Evolutionary conservation across 2,797 vertebrate genomes (phyloP).

Genomic region (Malurus leucopterus): DNA sequence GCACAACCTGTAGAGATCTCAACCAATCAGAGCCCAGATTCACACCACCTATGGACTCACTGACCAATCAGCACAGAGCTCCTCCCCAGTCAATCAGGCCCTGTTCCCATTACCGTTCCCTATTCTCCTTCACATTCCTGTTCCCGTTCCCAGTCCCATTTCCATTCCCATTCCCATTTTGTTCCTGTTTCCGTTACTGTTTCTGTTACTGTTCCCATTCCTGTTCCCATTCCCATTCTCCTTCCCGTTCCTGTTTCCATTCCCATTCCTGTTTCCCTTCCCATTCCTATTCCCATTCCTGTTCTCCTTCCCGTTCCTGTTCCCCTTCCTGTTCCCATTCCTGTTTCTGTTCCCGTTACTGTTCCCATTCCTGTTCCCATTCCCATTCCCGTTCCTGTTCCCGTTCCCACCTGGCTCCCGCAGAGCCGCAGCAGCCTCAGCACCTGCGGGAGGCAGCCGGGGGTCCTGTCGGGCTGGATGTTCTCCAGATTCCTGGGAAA

Average conservation of each 20-base stretch:
- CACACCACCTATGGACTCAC: accelerated
- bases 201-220: too few relatives aligned
- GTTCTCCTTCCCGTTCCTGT: accelerated
- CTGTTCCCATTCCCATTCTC: too few relatives aligned
- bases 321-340: neutral
- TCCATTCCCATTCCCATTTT: neutral
- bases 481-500: conserved; percentile 86
- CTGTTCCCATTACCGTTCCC: accelerated
- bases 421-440: conserved; percentile 81
- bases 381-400: too few relatives aligned
- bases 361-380: too few relatives aligned
- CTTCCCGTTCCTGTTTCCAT: too few relatives aligned
- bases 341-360: too few relatives aligned
- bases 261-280: too few relatives aligned
- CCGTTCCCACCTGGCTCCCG: conserved; percentile 73
- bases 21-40: neutral
- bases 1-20: neutral
- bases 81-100: neutral
- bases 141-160: neutral
- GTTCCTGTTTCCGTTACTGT: too few relatives aligned
- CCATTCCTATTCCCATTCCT: too few relatives aligned
- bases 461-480: conserved; percentile 82
- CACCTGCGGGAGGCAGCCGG: conserved; percentile 82
- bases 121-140: accelerated
- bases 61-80: accelerated